Percentiles rank a stretch among this genome's conserved stretches.
These are phyloP conservation scores for Notechis scutatus DNA, from an alignment of 2,113 vertebrate genomes.

Conservation along the genomic window DNA sequence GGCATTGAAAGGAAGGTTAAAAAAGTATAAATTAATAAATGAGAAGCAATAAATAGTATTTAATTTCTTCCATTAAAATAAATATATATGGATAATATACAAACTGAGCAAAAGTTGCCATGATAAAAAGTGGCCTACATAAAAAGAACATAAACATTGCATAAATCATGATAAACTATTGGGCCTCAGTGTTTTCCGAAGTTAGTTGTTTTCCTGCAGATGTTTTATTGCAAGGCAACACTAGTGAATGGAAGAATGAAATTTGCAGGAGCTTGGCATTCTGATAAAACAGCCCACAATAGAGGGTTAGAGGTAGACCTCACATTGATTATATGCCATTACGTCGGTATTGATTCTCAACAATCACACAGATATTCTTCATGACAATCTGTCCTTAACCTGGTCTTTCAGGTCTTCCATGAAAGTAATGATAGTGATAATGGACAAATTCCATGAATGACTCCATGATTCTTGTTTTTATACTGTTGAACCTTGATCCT, in stretches of 20 bases:
- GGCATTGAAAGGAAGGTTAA: not conserved
- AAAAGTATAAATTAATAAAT: not conserved
- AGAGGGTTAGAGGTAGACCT: not conserved
- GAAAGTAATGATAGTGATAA: not conserved
- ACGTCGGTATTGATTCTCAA: not conserved
- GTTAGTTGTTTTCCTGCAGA: not conserved
- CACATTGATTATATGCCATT: not conserved
- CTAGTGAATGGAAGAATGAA: not conserved
- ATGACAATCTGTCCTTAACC: not conserved
- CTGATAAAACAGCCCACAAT: not conserved
- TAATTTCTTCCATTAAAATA: not conserved
- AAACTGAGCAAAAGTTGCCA: not conserved
- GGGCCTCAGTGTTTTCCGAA: not conserved
- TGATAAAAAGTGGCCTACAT: not conserved
- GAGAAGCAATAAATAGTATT: not conserved
- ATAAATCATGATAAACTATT: not conserved
- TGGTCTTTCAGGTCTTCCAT: not conserved
- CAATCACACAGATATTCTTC: not conserved
- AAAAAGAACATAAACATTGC: not conserved
- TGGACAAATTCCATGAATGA: not conserved
- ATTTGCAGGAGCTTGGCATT: not conserved
- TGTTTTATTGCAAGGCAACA: not conserved
- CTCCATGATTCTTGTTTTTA: not conserved
- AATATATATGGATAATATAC: not conserved
- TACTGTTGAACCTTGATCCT: not conserved